These are phyloP conservation scores for Neoaliturus tenellus DNA, from an alignment of 2,888 invertebrate genomes.

Conservation along the genomic window DNA sequence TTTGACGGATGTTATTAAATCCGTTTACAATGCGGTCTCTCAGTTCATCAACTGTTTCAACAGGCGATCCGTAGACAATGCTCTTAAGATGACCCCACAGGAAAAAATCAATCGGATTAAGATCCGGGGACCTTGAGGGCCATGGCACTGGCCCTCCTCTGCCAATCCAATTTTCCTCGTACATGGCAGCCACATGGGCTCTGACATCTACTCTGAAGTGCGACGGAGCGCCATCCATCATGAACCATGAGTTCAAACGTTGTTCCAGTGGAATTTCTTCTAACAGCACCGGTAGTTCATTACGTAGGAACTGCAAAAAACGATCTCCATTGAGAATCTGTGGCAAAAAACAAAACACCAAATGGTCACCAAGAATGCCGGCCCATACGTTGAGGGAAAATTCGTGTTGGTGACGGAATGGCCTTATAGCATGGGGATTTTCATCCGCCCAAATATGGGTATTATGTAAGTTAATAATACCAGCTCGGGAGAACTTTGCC, in stretches of 20 bases:
- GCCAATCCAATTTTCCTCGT: constrained; percentile 65
- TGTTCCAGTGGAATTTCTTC: background rate
- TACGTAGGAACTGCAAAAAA: constrained; percentile 64
- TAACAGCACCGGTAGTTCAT: constrained; percentile 58
- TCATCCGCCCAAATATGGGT: constrained; percentile 66
- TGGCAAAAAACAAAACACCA: constrained; percentile 63
- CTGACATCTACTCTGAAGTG: constrained; percentile 63
- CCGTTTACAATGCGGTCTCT: constrained; percentile 61
- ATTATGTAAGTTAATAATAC: constrained; percentile 66
- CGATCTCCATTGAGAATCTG: constrained; percentile 58
- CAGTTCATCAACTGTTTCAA: constrained; percentile 62
- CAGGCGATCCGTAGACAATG: constrained; percentile 64
- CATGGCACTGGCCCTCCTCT: constrained; percentile 63
- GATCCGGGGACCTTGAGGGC: too few relatives aligned
- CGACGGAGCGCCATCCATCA: constrained; percentile 69
- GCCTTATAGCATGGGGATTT: constrained; percentile 66
- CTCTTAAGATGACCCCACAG: constrained; percentile 54
- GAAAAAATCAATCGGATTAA: too few relatives aligned
- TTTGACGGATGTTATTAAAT: constrained; percentile 60
- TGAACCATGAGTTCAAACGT: background rate
- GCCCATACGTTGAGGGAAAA: constrained; percentile 65
- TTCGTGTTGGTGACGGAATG: constrained; percentile 65
- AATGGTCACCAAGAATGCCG: constrained; percentile 62
- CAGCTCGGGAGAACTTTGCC: constrained; percentile 65
- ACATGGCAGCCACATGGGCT: constrained; percentile 61